These are phyloP conservation scores for Spizaetus ornatus DNA, from an alignment of 2,113 vertebrate species.

Conservation along the genomic window DNA sequence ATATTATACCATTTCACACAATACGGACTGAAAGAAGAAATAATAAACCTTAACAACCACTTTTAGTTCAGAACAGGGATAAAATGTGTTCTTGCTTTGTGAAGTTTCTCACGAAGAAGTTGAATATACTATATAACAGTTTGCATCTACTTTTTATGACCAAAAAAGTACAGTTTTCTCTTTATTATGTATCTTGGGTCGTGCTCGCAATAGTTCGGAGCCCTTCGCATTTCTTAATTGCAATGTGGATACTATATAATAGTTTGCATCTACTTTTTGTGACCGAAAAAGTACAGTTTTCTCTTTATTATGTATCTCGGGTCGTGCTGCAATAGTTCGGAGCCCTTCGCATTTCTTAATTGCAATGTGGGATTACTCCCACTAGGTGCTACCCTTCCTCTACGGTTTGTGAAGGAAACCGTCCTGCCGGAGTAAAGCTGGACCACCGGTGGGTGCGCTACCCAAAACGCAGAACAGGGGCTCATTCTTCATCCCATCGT, in stretches of 20 bases:
- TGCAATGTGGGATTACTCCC: constrained; percentile 26
- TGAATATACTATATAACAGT: not conserved
- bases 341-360: not conserved
- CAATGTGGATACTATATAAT: not conserved
- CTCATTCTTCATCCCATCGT: not conserved
- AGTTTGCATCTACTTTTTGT: no score
- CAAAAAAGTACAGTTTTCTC: not conserved
- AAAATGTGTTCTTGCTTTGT: not conserved
- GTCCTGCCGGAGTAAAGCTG: not conserved
- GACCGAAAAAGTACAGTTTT: no score
- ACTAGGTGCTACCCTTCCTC: constrained; percentile 67
- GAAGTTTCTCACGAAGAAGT: not conserved
- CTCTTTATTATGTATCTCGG: no score
- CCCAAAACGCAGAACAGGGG: not conserved
- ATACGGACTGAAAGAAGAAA: not conserved
- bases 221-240: not conserved
- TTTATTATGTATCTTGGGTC: not conserved
- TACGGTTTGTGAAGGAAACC: not conserved
- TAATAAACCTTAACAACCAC: not conserved
- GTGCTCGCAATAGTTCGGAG: not conserved
- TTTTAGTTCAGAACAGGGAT: not conserved
- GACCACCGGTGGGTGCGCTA: not conserved
- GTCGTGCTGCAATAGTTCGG: no score
- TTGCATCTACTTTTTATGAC: not conserved
- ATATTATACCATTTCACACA: not conserved